phyloP scores from a whole-genome alignment of 2,113 vertebrate species.

The Peromyscus californicus region DNA sequence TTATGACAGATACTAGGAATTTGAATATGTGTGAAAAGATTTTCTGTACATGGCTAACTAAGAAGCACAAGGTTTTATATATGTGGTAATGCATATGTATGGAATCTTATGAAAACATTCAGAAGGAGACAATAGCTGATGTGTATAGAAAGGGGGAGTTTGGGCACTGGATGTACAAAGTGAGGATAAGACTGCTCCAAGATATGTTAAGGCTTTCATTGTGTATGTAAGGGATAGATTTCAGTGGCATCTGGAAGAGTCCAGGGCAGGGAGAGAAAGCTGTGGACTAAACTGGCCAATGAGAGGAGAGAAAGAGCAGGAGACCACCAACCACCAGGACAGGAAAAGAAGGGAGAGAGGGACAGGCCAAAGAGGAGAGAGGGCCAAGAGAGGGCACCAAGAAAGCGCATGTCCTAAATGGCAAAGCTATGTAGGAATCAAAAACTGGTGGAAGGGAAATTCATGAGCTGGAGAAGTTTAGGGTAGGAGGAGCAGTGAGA shows the following conservation, averaged over 20 bases:
- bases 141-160: background rate
- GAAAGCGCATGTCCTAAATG: background rate
- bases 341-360: background rate
- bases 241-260: background rate
- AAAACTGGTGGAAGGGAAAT: background rate
- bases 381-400: background rate
- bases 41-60: background rate
- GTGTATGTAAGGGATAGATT: background rate
- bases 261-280: background rate
- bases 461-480: background rate
- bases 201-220: background rate
- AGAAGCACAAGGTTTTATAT: constrained; percentile 17
- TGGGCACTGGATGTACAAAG: background rate
- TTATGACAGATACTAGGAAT: background rate
- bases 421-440: background rate
- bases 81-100: background rate
- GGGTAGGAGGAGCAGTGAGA: background rate
- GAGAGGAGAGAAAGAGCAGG: background rate
- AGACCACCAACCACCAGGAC: background rate
- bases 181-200: background rate
- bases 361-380: background rate
- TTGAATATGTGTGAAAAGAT: background rate
- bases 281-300: background rate
- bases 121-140: background rate
- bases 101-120: background rate